Percentiles rank a stretch among this genome's conserved stretches.
Conservation (phyloP, 2,888 invertebrate genomes). For the Cephus nigrinus region DNA sequence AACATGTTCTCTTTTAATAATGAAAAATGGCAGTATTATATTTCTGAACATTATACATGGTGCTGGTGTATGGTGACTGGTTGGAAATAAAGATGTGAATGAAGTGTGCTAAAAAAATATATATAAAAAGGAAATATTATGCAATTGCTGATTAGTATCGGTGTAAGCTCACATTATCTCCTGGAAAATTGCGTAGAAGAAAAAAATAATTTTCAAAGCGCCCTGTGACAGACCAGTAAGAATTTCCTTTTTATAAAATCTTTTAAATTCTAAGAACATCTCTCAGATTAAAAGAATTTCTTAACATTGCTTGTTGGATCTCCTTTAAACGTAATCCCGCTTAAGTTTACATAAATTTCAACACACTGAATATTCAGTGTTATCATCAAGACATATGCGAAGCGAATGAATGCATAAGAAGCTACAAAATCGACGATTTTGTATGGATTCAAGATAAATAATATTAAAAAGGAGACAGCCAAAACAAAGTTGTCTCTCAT, state of each 20-base stretch:
- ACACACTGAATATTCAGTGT: too few relatives aligned
- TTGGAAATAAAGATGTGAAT: conserved; percentile 13
- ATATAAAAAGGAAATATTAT: not conserved
- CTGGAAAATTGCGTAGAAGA: not conserved
- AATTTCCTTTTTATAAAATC: not conserved
- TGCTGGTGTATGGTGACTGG: conserved; percentile 15
- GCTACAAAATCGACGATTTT: not conserved
- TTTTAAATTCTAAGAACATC: not conserved
- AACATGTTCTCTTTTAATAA: conserved; percentile 24
- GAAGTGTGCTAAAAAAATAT: conserved; percentile 11
- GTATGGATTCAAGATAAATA: not conserved
- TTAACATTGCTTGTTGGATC: not conserved
- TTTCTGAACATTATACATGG: conserved; percentile 3
- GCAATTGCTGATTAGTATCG: not conserved
- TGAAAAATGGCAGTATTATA: not conserved
- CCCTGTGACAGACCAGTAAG: not conserved
- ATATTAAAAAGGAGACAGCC: not conserved
- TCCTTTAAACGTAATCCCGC: not conserved
- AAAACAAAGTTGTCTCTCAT: not conserved
- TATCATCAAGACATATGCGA: not conserved
- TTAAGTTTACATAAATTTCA: too few relatives aligned
- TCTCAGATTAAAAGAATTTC: not conserved
- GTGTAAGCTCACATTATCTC: not conserved
- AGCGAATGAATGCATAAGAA: not conserved
- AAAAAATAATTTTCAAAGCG: not conserved